Percentiles rank a stretch among this genome's conserved stretches.
These are phyloP conservation scores for Microtus montanus DNA, from an alignment of 2,113 vertebrate species.

Conservation along the genomic window DNA sequence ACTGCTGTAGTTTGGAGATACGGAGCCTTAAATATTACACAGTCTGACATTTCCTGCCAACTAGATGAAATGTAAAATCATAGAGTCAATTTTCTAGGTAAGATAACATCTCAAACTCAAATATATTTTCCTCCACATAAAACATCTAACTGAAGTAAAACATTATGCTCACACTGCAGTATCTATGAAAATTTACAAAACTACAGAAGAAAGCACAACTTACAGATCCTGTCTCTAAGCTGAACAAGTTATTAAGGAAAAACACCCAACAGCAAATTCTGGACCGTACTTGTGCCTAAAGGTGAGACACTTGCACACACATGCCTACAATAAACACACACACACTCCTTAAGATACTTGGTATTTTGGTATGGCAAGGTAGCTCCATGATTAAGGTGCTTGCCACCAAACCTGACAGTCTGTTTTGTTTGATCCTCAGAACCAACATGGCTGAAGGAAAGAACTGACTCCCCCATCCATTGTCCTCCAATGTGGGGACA, in stretches of 20 bases:
- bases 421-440: background rate
- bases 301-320: background rate
- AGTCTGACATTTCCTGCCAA: slow-evolving; percentile 40
- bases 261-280: background rate
- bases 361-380: no score
- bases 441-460: background rate
- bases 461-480: background rate
- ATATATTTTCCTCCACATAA: background rate
- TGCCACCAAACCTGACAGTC: no score
- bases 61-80: slow-evolving; percentile 17
- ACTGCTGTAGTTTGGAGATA: background rate
- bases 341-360: no score
- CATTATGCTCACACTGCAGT: background rate
- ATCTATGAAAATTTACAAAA: slow-evolving; percentile 34
- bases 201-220: slow-evolving; percentile 1
- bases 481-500: background rate
- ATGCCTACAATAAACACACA: background rate
- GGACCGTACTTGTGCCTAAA: background rate
- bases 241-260: background rate
- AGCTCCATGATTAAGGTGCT: no score
- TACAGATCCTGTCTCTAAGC: background rate
- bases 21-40: background rate
- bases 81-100: slow-evolving; percentile 29
- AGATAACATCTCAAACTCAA: slow-evolving; percentile 31
- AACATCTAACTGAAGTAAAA: background rate